Evolutionary conservation across 2,797 vertebrate genomes (phyloP).

Genomic region (Clarias pachynema): DNA sequence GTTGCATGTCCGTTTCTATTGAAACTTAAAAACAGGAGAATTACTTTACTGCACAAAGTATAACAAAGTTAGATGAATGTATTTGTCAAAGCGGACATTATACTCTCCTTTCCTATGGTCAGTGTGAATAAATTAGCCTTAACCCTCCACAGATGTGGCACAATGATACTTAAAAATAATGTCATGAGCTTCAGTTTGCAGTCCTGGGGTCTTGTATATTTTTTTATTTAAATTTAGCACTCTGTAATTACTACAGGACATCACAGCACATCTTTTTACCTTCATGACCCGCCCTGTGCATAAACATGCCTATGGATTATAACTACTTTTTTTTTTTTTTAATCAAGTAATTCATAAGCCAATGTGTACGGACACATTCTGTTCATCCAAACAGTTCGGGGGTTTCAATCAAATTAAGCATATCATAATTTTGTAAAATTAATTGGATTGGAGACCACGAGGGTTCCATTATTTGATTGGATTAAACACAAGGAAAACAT

Average conservation of each 20-base stretch:
- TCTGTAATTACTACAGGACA: background rate
- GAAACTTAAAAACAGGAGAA: background rate
- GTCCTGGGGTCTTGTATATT: too few relatives aligned
- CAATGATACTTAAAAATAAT: background rate
- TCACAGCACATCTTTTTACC: background rate
- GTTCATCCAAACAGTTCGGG: constrained; percentile 28
- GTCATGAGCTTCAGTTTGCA: background rate
- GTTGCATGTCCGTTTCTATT: background rate
- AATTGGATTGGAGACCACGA: constrained; percentile 45
- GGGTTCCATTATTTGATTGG: constrained; percentile 41
- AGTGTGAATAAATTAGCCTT: background rate
- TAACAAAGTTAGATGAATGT: background rate
- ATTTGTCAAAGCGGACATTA: background rate
- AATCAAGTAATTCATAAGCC: constrained; percentile 37
- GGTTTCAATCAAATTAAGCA: constrained; percentile 40
- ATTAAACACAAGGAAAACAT: constrained; percentile 45
- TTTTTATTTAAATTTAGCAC: background rate
- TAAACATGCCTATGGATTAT: constrained; percentile 33
- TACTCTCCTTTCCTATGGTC: background rate
- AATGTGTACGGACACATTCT: constrained; percentile 23
- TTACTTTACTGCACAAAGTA: too few relatives aligned
- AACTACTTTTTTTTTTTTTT: constrained; percentile 9
- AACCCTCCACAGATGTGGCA: too few relatives aligned
- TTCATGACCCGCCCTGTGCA: constrained; percentile 15
- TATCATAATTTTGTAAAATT: constrained; percentile 40